Conservation (phyloP, 2,888 invertebrate species). For the Phlogophora meticulosa region DNA sequence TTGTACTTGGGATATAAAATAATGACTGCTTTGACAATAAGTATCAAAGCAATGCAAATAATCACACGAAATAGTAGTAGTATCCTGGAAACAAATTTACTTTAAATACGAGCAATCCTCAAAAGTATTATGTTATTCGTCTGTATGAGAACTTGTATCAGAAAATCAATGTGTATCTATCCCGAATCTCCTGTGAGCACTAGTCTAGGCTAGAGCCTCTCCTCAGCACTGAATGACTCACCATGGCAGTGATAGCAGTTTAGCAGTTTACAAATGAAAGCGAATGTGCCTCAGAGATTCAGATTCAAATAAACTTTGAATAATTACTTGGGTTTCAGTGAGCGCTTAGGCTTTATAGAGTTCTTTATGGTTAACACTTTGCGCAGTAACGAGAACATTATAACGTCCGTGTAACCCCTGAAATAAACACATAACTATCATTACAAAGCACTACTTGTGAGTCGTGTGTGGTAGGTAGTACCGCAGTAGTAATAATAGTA, state of each 20-base stretch:
- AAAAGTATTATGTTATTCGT: neutral
- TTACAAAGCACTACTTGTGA: neutral
- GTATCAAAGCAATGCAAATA: conserved; percentile 62
- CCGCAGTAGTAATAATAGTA: too few relatives aligned
- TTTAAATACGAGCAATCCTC: neutral
- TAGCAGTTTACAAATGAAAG: neutral
- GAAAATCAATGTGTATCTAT: neutral
- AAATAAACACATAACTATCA: neutral
- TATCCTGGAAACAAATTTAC: conserved; percentile 55
- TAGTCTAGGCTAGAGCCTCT: neutral
- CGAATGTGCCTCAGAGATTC: neutral
- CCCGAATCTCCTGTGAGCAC: neutral
- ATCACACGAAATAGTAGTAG: conserved; percentile 72
- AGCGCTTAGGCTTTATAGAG: conserved; percentile 78
- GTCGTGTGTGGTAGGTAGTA: neutral
- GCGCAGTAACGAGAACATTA: neutral
- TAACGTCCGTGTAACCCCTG: neutral
- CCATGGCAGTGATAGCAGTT: neutral
- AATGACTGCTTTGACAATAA: conserved; percentile 42
- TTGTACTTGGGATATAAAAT: conserved; percentile 42
- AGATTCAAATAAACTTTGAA: neutral
- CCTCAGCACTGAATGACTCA: neutral
- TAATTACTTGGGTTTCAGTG: conserved; percentile 68
- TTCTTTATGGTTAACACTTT: neutral
- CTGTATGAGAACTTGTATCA: neutral